A percentile compares a stretch with the other conserved stretches of the same genome.
phyloP scores from a whole-genome alignment of 1,140 invertebrate species.

The Drusus annulatus region DNA sequence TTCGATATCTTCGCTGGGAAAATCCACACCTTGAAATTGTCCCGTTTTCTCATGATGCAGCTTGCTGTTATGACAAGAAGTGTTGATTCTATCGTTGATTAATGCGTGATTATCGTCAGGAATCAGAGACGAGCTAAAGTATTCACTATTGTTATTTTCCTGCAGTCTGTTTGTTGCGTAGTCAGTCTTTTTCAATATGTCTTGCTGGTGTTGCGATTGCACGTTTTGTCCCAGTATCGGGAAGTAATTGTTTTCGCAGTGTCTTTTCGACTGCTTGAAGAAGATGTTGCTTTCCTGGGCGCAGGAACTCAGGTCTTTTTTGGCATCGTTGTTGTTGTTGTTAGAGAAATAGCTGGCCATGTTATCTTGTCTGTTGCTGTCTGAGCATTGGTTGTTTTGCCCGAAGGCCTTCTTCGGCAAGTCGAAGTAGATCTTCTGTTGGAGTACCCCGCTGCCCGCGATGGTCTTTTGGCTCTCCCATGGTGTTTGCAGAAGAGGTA shows the following conservation, averaged over 20 bases:
- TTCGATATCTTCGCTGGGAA: neutral
- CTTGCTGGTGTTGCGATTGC: neutral
- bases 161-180: slow-evolving; percentile 2
- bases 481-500: neutral
- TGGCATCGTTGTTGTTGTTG: slow-evolving; percentile 10
- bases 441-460: neutral
- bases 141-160: slow-evolving; percentile 9
- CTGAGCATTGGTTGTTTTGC: neutral
- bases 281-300: slow-evolving; percentile 1
- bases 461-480: slow-evolving; percentile 15
- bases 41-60: neutral
- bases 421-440: slow-evolving; percentile 32
- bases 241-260: slow-evolving; percentile 31
- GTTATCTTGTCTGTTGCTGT: neutral
- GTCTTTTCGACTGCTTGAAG: neutral
- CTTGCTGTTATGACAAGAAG: neutral
- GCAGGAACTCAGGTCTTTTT: slow-evolving; percentile 25
- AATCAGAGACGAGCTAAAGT: neutral
- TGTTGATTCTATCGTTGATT: neutral
- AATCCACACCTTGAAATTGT: neutral
- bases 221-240: slow-evolving; percentile 1
- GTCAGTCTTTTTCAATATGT: neutral
- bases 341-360: slow-evolving; percentile 2
- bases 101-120: neutral
- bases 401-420: slow-evolving; percentile 21